Evolutionary conservation across 2,888 invertebrate species (phyloP).

Genomic region (Oscheius sp.): DNA sequence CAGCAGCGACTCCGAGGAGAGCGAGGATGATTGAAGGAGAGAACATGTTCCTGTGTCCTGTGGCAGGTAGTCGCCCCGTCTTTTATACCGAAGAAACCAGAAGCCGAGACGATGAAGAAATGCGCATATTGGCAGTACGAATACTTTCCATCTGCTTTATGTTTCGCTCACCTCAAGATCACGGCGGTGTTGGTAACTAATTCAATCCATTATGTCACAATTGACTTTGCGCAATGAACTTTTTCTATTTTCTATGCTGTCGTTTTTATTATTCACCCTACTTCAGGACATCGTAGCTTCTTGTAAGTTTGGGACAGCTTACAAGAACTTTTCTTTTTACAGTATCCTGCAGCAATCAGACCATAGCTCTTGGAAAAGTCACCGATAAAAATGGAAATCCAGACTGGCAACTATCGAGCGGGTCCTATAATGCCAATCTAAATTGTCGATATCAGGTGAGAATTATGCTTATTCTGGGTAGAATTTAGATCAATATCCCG

Average conservation of each 20-base stretch:
- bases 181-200: no score
- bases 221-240: no score
- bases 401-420: not conserved
- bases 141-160: no score
- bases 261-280: no score
- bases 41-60: not conserved
- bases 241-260: no score
- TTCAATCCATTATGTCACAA: no score
- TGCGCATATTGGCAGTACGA: no score
- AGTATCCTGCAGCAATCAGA: not conserved
- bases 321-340: not conserved
- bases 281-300: no score
- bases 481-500: not conserved
- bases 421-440: not conserved
- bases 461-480: not conserved
- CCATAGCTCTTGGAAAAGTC: not conserved
- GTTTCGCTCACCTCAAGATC: no score
- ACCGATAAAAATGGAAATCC: not conserved
- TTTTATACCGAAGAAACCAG: slow-evolving; percentile 2
- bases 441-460: not conserved
- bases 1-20: not conserved
- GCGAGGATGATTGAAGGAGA: not conserved
- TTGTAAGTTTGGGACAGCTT: no score
- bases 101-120: not conserved
- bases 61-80: not conserved